Evolutionary conservation across 2,888 invertebrate genomes (phyloP).

Genomic region (Drosophila setosimentum): DNA sequence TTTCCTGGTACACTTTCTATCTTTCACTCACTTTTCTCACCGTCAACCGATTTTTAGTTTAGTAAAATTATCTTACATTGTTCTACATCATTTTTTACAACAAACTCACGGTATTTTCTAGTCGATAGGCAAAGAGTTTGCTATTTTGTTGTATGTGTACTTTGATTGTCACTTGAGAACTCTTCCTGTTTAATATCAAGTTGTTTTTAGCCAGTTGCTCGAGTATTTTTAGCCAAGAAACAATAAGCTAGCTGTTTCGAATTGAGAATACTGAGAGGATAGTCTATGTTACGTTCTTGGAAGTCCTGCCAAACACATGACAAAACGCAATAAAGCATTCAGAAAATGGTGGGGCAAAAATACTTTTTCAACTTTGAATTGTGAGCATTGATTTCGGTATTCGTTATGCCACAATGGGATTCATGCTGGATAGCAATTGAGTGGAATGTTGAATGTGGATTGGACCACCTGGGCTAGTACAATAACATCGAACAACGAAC

Average conservation of each 20-base stretch:
- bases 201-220: background rate
- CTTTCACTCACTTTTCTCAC: background rate
- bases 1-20: background rate
- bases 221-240: background rate
- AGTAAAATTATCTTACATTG: background rate
- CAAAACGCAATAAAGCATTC: conserved; percentile 26
- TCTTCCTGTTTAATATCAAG: background rate
- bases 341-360: conserved; percentile 15
- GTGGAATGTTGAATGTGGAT: conserved; percentile 1
- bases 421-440: conserved; percentile 3
- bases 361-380: conserved; percentile 45
- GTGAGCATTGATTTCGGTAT: conserved; percentile 32
- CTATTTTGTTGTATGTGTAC: background rate
- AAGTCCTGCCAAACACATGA: conserved; percentile 4
- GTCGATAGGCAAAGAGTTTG: background rate
- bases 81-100: background rate
- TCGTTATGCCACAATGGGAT: conserved; percentile 35
- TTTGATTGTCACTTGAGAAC: conserved; percentile 2
- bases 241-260: background rate
- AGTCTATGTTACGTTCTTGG: conserved; percentile 5
- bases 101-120: background rate
- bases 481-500: conserved; percentile 1
- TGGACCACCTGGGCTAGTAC: conserved; percentile 29
- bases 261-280: background rate
- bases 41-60: background rate